Percentiles rank a stretch among this genome's conserved stretches.
These are phyloP conservation scores for Callithrix jacchus DNA, from an alignment of 2,113 vertebrate species.

Conservation along the genomic window DNA sequence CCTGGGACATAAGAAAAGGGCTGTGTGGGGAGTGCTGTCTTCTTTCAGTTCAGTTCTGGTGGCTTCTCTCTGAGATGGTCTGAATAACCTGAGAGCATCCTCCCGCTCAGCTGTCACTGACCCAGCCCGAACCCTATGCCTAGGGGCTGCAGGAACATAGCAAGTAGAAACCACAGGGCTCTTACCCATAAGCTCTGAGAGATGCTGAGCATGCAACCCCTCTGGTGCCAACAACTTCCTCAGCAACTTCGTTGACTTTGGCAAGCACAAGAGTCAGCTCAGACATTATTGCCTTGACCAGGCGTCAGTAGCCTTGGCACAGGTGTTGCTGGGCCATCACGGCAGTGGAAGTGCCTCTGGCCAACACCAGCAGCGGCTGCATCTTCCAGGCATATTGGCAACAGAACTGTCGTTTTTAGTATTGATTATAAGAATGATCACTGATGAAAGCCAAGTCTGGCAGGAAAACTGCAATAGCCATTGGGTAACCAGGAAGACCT, in stretches of 20 bases:
- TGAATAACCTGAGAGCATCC: neutral
- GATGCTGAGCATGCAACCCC: neutral
- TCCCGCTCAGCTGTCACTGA: neutral
- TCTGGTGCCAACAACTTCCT: neutral
- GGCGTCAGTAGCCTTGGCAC: neutral
- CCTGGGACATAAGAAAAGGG: neutral
- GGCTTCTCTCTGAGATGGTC: neutral
- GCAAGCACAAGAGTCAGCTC: neutral
- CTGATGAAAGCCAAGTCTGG: fast-evolving
- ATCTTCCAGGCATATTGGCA: neutral
- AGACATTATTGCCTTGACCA: neutral
- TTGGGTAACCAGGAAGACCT: neutral
- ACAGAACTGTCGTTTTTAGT: neutral
- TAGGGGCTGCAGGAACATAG: neutral
- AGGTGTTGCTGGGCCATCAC: neutral
- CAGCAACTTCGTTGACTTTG: neutral
- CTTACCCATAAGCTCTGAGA: neutral
- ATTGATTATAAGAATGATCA: neutral
- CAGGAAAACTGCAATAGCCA: neutral
- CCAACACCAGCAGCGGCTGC: fast-evolving
- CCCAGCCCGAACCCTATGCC: neutral
- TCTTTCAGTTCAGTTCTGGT: neutral
- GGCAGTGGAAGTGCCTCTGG: neutral
- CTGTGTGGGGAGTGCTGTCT: fast-evolving
- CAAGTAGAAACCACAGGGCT: neutral